Base-by-base conservation (phyloP, 2,888 invertebrate species). In the Hetaerina titia region DNA sequence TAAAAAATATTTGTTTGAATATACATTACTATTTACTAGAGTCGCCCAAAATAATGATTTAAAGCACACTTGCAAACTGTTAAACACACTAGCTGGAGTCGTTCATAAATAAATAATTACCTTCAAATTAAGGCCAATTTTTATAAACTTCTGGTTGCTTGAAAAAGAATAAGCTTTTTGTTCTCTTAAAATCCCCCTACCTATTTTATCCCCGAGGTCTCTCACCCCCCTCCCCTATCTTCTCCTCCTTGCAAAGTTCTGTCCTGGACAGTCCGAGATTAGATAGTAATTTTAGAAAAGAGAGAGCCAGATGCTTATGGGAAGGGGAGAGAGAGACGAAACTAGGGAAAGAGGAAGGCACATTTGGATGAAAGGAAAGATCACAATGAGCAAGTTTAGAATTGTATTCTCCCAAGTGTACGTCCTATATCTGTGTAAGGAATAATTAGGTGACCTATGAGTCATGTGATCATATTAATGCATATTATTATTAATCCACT, bases 261-360 rank as follows among this genome's bases (percentile, higher is more conserved):
- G 92, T 56, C 57, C 69, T 56, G 92, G 92, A 92, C 92, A 92
- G 92, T 69, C 22, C 60, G 92, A 92, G 92, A 92, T 92, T 69
- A 92, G 92, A 92, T 92, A 92, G n/a, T 90, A 64, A 22, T 89
- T 89, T 89, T 58, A 57, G 89, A 89, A 89, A 89, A 57, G 89
- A 89, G 89, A n/a, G 57, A 89, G 89, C n/a, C 13, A 22, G 22
- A 11, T 81, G 81, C 31, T 31, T 13, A 9, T 13, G 64, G 69
- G 92, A 64, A 69, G 56, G 56, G 19, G 22, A 92, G 60, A 92
- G 60, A 92, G 92, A 92, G 31, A 45, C 56, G 57, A 69, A 69
- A 45, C 69, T 56, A 92, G 31, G 56, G 92, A 56, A 64, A 69
- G 74, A 69, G 64, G 60, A 31, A 69, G 60, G 60, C 57, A n/a